A percentile compares a stretch with the other conserved stretches of the same genome.
phyloP scores from a whole-genome alignment of 2,113 vertebrate genomes.

The Neolamprologus sp. region DNA sequence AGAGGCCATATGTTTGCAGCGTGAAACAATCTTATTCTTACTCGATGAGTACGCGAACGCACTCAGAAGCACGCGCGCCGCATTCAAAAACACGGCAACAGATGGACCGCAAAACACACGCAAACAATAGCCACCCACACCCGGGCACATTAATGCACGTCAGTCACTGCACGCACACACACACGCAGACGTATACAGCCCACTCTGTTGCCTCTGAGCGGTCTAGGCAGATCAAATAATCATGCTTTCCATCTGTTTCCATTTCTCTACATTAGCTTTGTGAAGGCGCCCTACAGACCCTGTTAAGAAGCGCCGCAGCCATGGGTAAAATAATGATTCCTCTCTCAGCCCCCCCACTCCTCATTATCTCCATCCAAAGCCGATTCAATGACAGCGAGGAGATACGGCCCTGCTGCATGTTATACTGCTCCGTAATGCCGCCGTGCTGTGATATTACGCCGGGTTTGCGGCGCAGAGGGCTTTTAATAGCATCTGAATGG shows the following conservation, averaged over 20 bases:
- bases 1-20: conserved; percentile 15
- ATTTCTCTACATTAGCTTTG: conserved; percentile 55
- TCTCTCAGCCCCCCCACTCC: conserved; percentile 33
- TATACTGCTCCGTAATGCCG: background rate
- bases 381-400: conserved; percentile 26
- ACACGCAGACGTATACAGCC: conserved; percentile 13
- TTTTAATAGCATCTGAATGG: background rate
- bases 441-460: conserved; percentile 8
- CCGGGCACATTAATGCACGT: background rate
- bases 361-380: conserved; percentile 52
- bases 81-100: conserved; percentile 22
- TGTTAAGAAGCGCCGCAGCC: conserved; percentile 37
- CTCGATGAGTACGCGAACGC: background rate
- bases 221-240: conserved; percentile 65
- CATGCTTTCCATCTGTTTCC: conserved; percentile 61
- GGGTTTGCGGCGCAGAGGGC: background rate
- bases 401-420: background rate
- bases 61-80: background rate
- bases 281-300: conserved; percentile 48
- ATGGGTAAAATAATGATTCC: conserved; percentile 60
- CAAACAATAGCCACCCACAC: conserved; percentile 41
- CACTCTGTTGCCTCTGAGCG: conserved; percentile 44
- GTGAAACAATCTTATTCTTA: conserved; percentile 15
- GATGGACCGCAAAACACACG: conserved; percentile 27
- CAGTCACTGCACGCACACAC: background rate